Base-by-base conservation (phyloP, 2,888 invertebrate genomes). In the Patella caerulea region DNA sequence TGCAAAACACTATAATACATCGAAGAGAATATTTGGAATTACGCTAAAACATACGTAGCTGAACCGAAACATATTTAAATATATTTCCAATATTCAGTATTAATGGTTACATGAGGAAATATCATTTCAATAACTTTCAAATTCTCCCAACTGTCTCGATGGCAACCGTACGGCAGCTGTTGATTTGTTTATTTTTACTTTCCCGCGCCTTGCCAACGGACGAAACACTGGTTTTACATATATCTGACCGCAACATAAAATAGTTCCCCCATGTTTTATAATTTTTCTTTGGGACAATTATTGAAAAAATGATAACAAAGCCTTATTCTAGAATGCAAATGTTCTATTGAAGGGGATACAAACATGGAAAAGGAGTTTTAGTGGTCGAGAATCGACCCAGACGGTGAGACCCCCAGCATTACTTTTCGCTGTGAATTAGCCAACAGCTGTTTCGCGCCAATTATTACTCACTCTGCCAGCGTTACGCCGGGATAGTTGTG, bases 371-470 rank as follows among this genome's bases (percentile, higher is more conserved):
- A 45, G 9, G 0, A 45, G 45, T 45, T 45, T 45, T 45, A 45
- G 45, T 9, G 45, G 45, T 45, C 45, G 45, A 45, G 45, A 45
- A 45, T 45, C 45, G 45, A 45, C 45, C 45, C 45, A 45, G 45
- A 45, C 45, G 45, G 45, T 45, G 45, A 55, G 69, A 59, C 45
- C 59, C 72, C 55, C 12, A 76, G 65, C 45, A 77, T 75, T 72
- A 78, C 76, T 78, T 81, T 80, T 80, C 77, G 82, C 82, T 83
- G 84, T 88, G 88, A 88, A 88, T 88, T 83, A 85, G 82, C 85
- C 82, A 83, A 85, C 86, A 86, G 86, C 88, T 84, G 86, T 89
- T 90, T 90, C 89, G 89, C 90, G 90, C 90, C 90, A 90, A 90
- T 89, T 89, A 88, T 86, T 89, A 89, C 89, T 88, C 90, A 88